Base-by-base conservation (phyloP, 35 echinoderm and acorn worm genomes). In the Eucidaris tribuloides region DNA sequence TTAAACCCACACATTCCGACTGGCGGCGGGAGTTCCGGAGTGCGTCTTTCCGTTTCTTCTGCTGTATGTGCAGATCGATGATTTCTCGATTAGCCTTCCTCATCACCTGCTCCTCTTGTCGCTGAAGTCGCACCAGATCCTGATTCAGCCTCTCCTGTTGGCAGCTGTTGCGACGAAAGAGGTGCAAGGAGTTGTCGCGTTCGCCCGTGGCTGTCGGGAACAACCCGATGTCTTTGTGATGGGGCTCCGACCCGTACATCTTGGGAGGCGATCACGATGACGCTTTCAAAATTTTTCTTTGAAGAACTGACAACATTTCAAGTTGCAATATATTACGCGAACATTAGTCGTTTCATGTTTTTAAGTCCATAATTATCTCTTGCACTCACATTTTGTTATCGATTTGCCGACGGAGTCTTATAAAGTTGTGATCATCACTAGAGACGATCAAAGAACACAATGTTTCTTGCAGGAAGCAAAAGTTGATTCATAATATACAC, bases 101-200 rank as follows among this genome's bases (percentile, higher is more conserved):
- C 68, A 74, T 25, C 68, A 44, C 33, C 44, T 22, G 68, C 40
- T 74, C 68, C 37, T 74, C 68, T 40, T 74, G 68, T 6, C 44
- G n/a, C 38, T 20, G 36, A 43, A 74, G 34, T 11, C 68, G 13
- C 30, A 25, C 35, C 1, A 74, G 68, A 44, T 74, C 68, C 36
- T 74, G 68, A 2, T 74, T n/a, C 18, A 74, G n/a, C 20, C 68
- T 38, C 9, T 44, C 68, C 38, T 74, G 68, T 1, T 74, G 68
- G 68, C 68, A 74, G 68, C 68, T 74, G 37, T 74, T 74, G 11
- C 68, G 68, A 22, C 68, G 34, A n/a, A 42, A 74, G 68, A 74
- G 68, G 38, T 74, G 68, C 36, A 74, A 5, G 15, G 68, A 74
- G 38, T 14, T 32, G 17, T 74, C 68, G 11, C 68, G 38, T 36